Evolutionary conservation across 37 sponge, comb jelly and placozoan species (phyloP).

Genomic region (Dysidea cf. avara): DNA sequence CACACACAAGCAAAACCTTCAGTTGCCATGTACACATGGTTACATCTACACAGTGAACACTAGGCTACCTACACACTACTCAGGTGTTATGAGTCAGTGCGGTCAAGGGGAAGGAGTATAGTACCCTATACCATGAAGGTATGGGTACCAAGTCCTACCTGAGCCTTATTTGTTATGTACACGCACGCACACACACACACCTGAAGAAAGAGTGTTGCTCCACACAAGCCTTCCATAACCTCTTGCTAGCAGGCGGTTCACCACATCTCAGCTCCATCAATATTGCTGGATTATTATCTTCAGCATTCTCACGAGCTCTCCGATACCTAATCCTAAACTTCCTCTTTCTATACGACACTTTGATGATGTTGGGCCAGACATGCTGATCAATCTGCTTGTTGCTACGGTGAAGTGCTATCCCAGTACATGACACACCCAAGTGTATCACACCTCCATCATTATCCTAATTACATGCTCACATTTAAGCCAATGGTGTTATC

Average conservation of each 20-base stretch:
- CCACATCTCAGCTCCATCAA: slow-evolving; percentile 37
- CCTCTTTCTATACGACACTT: slow-evolving; percentile 72
- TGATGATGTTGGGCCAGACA: slow-evolving; percentile 62
- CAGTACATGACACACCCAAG: slow-evolving; percentile 28
- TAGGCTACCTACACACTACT: too few species aligned
- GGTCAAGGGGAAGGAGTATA: not conserved
- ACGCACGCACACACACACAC: slow-evolving; percentile 4
- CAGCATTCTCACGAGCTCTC: not conserved
- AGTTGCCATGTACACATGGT: not conserved
- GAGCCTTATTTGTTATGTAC: not conserved
- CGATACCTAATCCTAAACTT: slow-evolving; percentile 55
- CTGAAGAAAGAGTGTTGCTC: slow-evolving; percentile 89
- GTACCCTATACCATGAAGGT: not conserved
- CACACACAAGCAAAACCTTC: not conserved
- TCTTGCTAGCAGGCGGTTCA: slow-evolving; percentile 53
- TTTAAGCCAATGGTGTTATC: not conserved
- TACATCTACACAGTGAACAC: slow-evolving; percentile 8
- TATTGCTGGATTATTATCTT: slow-evolving; percentile 14
- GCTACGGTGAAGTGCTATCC: slow-evolving; percentile 36
- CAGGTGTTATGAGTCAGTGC: too few species aligned
- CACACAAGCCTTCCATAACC: slow-evolving; percentile 79
- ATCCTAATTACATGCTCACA: slow-evolving; percentile 6
- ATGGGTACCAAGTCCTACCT: not conserved
- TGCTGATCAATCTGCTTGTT: not conserved
- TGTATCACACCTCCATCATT: not conserved